These are phyloP conservation scores for Oppia nitens DNA, from an alignment of 1,140 invertebrate genomes.

Conservation along the genomic window DNA sequence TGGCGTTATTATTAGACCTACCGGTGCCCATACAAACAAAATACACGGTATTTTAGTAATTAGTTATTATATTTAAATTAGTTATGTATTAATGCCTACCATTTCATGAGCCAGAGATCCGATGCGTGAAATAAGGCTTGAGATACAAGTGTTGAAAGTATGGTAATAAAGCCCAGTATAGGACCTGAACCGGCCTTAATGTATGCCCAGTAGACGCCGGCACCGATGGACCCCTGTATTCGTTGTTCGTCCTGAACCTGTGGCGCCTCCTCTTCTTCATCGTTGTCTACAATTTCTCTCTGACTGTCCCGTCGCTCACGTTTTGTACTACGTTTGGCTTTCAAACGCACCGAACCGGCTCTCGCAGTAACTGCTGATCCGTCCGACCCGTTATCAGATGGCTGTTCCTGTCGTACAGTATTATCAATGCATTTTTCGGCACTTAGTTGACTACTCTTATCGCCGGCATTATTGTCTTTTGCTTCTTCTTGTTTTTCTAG, in stretches of 20 bases:
- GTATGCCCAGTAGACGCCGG: slow-evolving; percentile 12
- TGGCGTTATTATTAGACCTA: too few species aligned
- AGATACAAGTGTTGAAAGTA: slow-evolving; percentile 18
- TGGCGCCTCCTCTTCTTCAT: background rate
- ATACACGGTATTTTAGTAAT: too few species aligned
- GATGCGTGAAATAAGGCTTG: slow-evolving; percentile 22
- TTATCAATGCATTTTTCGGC: too few species aligned
- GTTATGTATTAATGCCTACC: slow-evolving; percentile 6
- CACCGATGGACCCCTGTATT: slow-evolving; percentile 15
- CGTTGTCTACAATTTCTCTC: too few species aligned
- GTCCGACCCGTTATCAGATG: background rate
- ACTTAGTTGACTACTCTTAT: too few species aligned
- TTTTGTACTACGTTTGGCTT: too few species aligned
- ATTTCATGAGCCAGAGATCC: slow-evolving; percentile 21
- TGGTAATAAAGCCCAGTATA: background rate
- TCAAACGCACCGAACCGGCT: too few species aligned
- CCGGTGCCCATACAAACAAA: too few species aligned
- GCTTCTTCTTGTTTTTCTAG: background rate
- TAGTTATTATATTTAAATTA: background rate
- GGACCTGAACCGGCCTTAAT: slow-evolving; percentile 3
- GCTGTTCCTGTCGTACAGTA: too few species aligned
- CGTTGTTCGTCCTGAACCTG: slow-evolving; percentile 17
- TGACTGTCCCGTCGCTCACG: too few species aligned
- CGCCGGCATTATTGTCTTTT: too few species aligned
- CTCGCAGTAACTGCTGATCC: background rate